Conservation (phyloP, 2,888 invertebrate species). For the Torymus auratus region DNA sequence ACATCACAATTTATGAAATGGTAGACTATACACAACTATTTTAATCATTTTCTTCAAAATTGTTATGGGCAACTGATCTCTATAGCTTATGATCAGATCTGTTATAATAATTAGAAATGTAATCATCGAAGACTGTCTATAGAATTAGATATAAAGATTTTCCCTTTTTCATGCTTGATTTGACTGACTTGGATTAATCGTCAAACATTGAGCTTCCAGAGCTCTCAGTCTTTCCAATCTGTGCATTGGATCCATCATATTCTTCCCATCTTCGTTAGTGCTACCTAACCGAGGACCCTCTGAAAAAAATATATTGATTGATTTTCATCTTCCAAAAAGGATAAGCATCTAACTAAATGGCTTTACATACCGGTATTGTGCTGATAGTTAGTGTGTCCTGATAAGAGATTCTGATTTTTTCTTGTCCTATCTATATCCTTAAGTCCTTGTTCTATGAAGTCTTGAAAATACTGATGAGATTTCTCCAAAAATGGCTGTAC, state of each 20-base stretch:
- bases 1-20: constrained; percentile 52
- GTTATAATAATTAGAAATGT: constrained; percentile 54
- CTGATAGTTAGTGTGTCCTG: constrained; percentile 47
- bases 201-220: constrained; percentile 71
- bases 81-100: constrained; percentile 48
- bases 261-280: constrained; percentile 67
- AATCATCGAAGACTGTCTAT: constrained; percentile 45
- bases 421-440: constrained; percentile 79
- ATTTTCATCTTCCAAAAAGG: not conserved
- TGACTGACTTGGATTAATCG: constrained; percentile 67
- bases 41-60: constrained; percentile 47
- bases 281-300: constrained; percentile 37
- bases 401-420: constrained; percentile 69
- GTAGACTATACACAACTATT: constrained; percentile 58
- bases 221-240: constrained; percentile 73
- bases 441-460: constrained; percentile 89
- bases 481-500: constrained; percentile 88
- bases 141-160: constrained; percentile 54
- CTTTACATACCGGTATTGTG: constrained; percentile 41
- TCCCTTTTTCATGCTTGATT: constrained; percentile 68
- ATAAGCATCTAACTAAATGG: not conserved
- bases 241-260: constrained; percentile 71
- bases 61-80: constrained; percentile 38
- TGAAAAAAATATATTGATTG: constrained; percentile 5
- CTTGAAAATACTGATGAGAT: constrained; percentile 90